These are phyloP conservation scores for Prietella phreatophila DNA, from an alignment of 2,113 vertebrate species.

Conservation along the genomic window DNA sequence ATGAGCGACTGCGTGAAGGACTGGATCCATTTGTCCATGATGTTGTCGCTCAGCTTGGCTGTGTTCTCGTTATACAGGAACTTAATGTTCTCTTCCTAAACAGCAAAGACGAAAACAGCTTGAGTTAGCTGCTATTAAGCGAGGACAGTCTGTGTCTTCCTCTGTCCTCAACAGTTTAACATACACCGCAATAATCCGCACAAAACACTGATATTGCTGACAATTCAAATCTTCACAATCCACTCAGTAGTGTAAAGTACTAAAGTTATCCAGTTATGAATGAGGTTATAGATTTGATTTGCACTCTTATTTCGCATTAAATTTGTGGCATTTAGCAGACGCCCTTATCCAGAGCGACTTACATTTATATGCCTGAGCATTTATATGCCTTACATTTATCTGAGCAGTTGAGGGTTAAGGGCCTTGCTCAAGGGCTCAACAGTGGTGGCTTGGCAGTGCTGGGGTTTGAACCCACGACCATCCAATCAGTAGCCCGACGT, in stretches of 20 bases:
- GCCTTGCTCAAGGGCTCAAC: too few species aligned
- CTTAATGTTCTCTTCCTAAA: slow-evolving; percentile 81
- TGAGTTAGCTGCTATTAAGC: background rate
- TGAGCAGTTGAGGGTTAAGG: too few species aligned
- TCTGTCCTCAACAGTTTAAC: background rate
- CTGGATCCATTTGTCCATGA: slow-evolving; percentile 96
- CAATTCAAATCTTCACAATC: background rate
- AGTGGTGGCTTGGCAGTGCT: too few species aligned
- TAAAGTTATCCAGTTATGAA: background rate
- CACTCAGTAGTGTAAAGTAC: background rate
- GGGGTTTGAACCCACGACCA: too few species aligned
- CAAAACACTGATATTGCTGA: background rate
- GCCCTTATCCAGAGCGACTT: too few species aligned
- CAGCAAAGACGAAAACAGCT: slow-evolving; percentile 8
- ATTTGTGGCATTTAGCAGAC: too few species aligned
- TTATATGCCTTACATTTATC: too few species aligned
- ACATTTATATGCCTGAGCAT: too few species aligned
- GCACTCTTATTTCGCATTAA: too few species aligned
- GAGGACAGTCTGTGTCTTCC: background rate
- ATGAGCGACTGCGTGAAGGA: slow-evolving; percentile 95
- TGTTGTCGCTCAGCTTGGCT: slow-evolving; percentile 80
- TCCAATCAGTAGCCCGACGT: too few species aligned
- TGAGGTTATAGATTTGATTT: background rate
- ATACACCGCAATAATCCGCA: background rate
- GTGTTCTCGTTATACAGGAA: slow-evolving; percentile 89